Conservation (phyloP, 2,888 invertebrate genomes). For the Craniophora ligustri region DNA sequence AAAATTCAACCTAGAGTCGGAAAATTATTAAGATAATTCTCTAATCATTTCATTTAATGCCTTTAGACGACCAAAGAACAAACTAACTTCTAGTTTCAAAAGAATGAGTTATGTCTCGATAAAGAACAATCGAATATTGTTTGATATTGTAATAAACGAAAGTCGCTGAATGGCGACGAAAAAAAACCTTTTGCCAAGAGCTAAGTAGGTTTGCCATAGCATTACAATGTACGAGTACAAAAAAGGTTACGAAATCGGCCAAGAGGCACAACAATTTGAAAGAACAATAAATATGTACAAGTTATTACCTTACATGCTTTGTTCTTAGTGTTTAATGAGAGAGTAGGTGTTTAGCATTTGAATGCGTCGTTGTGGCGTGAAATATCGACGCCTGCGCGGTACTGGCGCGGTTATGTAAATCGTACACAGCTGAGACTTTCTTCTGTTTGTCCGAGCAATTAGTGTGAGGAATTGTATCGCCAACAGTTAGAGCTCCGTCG, state of each 20-base stretch:
- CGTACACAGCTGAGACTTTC: conserved; percentile 64
- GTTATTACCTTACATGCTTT: not conserved
- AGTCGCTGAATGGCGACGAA: not conserved
- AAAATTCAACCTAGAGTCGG: conserved; percentile 12
- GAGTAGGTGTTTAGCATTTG: conserved; percentile 36
- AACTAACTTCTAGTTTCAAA: no score
- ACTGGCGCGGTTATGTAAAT: conserved; percentile 65
- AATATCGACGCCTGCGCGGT: conserved; percentile 37
- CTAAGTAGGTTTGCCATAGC: conserved; percentile 3
- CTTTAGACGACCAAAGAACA: no score
- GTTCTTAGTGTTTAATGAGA: conserved; percentile 23
- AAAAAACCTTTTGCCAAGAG: conserved; percentile 7
- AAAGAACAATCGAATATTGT: conserved; percentile 12
- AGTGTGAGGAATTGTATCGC: conserved; percentile 55
- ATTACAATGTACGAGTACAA: conserved; percentile 15
- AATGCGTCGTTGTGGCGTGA: conserved; percentile 31
- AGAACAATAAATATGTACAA: not conserved
- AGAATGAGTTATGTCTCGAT: not conserved
- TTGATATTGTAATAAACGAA: not conserved
- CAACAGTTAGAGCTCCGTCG: conserved; percentile 24
- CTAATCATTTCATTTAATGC: not conserved
- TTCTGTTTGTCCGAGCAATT: conserved; percentile 65
- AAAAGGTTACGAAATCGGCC: conserved; percentile 21
- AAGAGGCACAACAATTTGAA: not conserved
- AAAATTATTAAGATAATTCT: conserved; percentile 33